Evolutionary conservation across 2,113 vertebrate genomes (phyloP), one percentile per base, ranked within the genome.

Genomic region (Syngnathus scovelli): DNA sequence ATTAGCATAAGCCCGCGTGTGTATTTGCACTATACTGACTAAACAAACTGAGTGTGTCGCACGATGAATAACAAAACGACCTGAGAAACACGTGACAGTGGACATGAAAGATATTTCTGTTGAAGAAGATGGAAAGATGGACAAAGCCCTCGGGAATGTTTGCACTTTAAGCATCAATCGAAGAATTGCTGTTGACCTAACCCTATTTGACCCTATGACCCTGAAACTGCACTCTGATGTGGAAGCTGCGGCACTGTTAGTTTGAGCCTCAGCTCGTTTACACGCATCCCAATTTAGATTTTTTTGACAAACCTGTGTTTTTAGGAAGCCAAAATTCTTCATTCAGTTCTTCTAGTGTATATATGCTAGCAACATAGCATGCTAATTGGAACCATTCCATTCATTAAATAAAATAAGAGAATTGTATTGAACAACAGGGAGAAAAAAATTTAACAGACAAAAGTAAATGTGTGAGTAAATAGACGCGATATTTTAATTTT

Each of bases 1-100:
- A 89, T 89, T 88, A 90, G 68, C 21, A 70, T 88, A 88, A 90
- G 79, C 86, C 77, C 68, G 11, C 67, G 59, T 67, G 66, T 64
- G 65, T 70, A 74, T 81, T 78, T 84, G 67, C 66, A 76, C 66
- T 48, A 27, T 15, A 52, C 61, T 38, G 76, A 77, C 65, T 49
- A 64, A 46, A 9, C 55, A 58, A 58, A 58, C 55, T 58, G 18
- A 75, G 65, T 71, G 65, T 71, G 27, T 70, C 15, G 6, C 8
- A 37, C 23, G 33, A 43, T 64, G 38, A 78, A 75, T 37, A 66
- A 77, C 56, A 80, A 74, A 76, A 78, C 58, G 56, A 61, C 70
- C 52, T 70, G 39, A 27, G 60, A 68, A 61, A 51, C 63, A 61
- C 70, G 55, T 55, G 16, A 43, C 43, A 23, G 65, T 8, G 19